A percentile compares a stretch with the other conserved stretches of the same genome.
These are phyloP conservation scores for Okapia johnstoni DNA, from an alignment of 2,113 vertebrate genomes.

Conservation along the genomic window DNA sequence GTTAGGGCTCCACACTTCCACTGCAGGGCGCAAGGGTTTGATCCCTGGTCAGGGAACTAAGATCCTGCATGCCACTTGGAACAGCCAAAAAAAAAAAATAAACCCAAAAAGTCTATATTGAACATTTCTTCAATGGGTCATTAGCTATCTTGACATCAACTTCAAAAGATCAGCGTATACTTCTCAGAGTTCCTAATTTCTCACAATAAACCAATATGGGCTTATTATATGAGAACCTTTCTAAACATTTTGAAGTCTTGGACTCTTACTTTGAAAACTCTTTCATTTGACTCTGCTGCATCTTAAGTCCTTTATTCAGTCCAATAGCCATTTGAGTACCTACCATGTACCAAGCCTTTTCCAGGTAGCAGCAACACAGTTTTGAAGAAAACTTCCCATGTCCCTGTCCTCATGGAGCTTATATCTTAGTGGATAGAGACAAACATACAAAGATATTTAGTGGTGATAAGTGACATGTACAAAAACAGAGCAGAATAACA, in stretches of 20 bases:
- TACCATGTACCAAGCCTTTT: neutral
- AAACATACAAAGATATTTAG: neutral
- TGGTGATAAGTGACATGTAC: neutral
- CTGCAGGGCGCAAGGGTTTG: neutral
- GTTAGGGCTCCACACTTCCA: neutral
- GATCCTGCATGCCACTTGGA: neutral
- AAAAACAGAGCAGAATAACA: neutral
- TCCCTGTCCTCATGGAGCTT: neutral
- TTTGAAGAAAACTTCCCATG: neutral
- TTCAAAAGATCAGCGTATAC: slow-evolving; percentile 5
- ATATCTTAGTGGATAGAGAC: neutral
- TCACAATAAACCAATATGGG: neutral
- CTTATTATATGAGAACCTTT: neutral
- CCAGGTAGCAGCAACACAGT: neutral
- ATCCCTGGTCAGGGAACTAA: neutral
- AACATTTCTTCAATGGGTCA: neutral
- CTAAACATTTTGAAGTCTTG: neutral
- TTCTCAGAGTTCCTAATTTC: neutral
- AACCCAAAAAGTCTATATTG: neutral
- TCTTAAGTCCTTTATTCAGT: neutral
- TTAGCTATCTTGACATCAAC: neutral
- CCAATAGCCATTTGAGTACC: neutral
- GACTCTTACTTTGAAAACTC: neutral
- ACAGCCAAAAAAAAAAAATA: neutral
- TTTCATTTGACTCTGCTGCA: neutral